Evolutionary conservation across 2,797 vertebrate genomes (phyloP), one percentile per base, ranked within the genome.

Genomic region (Sebastes ruberrimus): DNA sequence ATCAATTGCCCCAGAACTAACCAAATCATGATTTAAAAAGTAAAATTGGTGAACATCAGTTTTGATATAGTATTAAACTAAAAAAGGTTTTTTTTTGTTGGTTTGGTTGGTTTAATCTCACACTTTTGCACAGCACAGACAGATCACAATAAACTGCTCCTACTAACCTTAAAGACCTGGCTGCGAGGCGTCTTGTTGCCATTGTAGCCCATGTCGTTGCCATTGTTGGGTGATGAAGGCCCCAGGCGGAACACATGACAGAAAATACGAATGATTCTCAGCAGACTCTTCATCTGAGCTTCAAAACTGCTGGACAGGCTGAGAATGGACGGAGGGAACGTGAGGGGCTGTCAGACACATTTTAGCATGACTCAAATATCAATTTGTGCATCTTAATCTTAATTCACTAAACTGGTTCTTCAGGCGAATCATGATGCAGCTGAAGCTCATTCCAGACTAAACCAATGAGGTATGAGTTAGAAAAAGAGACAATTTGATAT

Each of bases 251-350:
- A 99, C 73, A 99, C 97, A 33, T 99, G 97, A 93, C 98, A 99
- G 94, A 99, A 99, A 91, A 99, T 98, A 80, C 98, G 96, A 89
- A 99, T 95, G 42, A 99, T 99, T 92, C 98, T 97, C 90, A 99
- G 95, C 78, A 99, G 95, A 93, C 98, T 99, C 95, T 99, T 99
- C 97, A 99, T 99, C 89, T 99, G 99, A 86, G 98, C 97, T 87
- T 99, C 99, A 63, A 97, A 99, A 95, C 95, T 99, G 95, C 99
- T 99, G 91, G 99, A 99, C 53, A 99, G 93, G 93, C 98, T 99
- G 92, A 72, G 35, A 63, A 86, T 84, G 84, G 6, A 35, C 30
- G 64, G 32, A 56, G 28, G 5, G 3, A 33, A 28, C 49, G 20
- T 18, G 2, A 66, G 14, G 3, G 8, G 42, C 55, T 14, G 30